Base-by-base conservation (phyloP, 2,888 invertebrate species). In the Macropis europaea region DNA sequence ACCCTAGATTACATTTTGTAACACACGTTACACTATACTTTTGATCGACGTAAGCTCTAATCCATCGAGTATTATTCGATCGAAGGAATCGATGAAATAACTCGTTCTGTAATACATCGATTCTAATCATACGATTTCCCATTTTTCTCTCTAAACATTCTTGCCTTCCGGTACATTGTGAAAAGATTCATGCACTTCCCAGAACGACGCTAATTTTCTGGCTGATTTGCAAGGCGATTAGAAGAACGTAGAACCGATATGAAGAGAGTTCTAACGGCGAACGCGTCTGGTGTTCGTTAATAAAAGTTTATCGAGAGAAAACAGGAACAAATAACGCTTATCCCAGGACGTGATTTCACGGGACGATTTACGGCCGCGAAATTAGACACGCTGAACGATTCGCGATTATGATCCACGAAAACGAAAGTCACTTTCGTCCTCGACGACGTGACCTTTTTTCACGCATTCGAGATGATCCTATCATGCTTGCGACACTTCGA, bases 361-460 rank as follows among this genome's bases (percentile, higher is more conserved):
- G 24, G 34, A n/a, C n/a, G n/a, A n/a, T n/a, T n/a, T n/a, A 45
- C 38, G 53, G 36, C 19, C 17, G 34, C 2, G 17, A 22, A 45
- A 42, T 60, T 62, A 36, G 70, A 76, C 60, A 73, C 74, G 77
- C 68, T 22, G 59, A 50, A 61, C 56, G 68, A 79, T 64, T 34
- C 42, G 22, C 59, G 56, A 61, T 67, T 71, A 73, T 57, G 52
- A 63, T 60, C 32, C 17, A 17, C 28, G 70, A 79, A 54, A 77
- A 79, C 54, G 79, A 85, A 85, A 86, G 79, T 82, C 32, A 82
- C 81, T 82, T 81, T 85, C 78, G 53, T 73, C 69, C 59, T 82
- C 68, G 13, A 34, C 13, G 15, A 50, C 40, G 19, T 24, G 62
- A 72, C 34, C 50, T 17, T 45, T n/a, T 71, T 50, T 50, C 22